A percentile compares a stretch with the other conserved stretches of the same genome.
Evolutionary conservation across 2,888 invertebrate species (phyloP).

Genomic region (Cerastis leucographa): DNA sequence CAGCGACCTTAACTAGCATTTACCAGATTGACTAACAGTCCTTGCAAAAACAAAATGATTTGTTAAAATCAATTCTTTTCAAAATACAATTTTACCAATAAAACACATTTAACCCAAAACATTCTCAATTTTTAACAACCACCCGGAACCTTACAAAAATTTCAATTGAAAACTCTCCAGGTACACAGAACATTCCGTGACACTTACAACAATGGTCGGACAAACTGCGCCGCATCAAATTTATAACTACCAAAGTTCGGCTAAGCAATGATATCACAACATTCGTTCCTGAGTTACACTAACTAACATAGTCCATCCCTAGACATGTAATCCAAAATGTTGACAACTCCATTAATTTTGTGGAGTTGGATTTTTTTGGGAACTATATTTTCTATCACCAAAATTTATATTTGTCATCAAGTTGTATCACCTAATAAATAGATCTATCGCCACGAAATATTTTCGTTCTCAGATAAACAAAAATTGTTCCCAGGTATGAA

Average conservation of each 20-base stretch:
- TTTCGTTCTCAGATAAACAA: no score
- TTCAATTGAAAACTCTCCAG: constrained; percentile 25
- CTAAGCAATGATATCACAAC: constrained; percentile 51
- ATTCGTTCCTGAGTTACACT: constrained; percentile 28
- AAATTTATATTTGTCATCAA: no score
- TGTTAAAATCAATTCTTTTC: not conserved
- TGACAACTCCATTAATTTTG: not conserved
- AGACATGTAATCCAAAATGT: constrained; percentile 38
- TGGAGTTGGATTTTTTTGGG: not conserved
- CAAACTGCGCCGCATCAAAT: constrained; percentile 55
- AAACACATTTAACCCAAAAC: not conserved
- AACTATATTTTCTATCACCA: no score
- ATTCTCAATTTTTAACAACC: not conserved
- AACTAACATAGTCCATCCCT: constrained; percentile 28
- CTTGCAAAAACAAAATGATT: not conserved
- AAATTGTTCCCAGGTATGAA: no score
- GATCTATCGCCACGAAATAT: no score
- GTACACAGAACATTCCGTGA: constrained; percentile 28
- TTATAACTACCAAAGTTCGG: constrained; percentile 68
- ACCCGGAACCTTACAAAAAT: constrained; percentile 5
- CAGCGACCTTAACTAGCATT: no score
- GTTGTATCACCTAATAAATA: no score
- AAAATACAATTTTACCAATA: not conserved
- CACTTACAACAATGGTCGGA: constrained; percentile 36
- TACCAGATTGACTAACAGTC: not conserved